These are phyloP conservation scores for Spilogale gracilis DNA, from an alignment of 2,113 vertebrate genomes.

Conservation along the genomic window DNA sequence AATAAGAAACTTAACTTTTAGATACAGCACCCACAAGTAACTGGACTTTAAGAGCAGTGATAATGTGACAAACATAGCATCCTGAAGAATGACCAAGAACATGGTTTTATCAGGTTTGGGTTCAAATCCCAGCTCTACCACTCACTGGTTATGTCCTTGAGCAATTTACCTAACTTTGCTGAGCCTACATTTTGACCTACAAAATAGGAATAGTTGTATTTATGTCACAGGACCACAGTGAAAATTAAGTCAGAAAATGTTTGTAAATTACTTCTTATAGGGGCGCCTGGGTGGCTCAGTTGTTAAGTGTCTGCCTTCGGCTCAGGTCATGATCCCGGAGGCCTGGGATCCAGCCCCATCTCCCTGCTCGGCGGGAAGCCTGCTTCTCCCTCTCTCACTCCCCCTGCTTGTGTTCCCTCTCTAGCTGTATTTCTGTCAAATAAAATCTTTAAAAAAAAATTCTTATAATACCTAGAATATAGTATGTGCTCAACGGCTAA, in stretches of 20 bases:
- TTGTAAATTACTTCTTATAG: neutral
- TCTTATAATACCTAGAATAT: neutral
- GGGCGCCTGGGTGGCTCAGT: no score
- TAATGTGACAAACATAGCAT: neutral
- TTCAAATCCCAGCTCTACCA: neutral
- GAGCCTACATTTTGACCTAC: neutral
- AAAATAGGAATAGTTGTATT: neutral
- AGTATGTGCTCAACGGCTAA: neutral
- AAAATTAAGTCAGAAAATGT: constrained; percentile 16
- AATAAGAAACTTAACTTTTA: constrained; percentile 27
- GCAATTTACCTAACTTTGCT: constrained; percentile 42
- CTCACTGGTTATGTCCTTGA: neutral
- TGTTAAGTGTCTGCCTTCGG: no score
- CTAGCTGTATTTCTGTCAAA: no score
- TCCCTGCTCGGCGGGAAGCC: no score
- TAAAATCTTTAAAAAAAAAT: neutral
- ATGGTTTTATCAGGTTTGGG: neutral
- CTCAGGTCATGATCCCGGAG: no score
- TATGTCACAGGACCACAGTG: neutral
- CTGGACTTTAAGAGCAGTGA: neutral
- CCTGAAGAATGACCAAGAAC: neutral
- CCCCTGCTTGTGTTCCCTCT: no score
- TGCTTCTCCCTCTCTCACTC: no score
- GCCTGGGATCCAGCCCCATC: no score
- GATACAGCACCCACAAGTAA: neutral